A percentile compares a stretch with the other conserved stretches of the same genome.
Evolutionary conservation across 2,888 invertebrate species (phyloP).

Genomic region (Fragum fragum): DNA sequence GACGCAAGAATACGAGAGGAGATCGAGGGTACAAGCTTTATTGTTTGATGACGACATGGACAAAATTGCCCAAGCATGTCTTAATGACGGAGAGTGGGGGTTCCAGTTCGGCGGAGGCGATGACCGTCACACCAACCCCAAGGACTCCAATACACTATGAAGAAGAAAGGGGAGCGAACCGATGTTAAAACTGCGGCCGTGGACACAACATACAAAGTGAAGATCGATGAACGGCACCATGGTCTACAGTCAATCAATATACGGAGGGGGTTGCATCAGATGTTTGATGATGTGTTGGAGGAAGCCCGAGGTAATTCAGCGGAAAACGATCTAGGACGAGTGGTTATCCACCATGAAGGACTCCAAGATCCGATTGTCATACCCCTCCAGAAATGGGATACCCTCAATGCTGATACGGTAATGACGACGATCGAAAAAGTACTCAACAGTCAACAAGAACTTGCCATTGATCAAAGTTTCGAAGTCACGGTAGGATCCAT

Average conservation of each 20-base stretch:
- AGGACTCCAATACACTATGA: too few relatives aligned
- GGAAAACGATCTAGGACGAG: constrained; percentile 35
- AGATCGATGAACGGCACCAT: constrained; percentile 7
- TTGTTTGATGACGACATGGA: too few relatives aligned
- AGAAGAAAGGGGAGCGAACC: too few relatives aligned
- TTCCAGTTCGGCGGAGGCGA: too few relatives aligned
- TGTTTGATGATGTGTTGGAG: constrained; percentile 2
- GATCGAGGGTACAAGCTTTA: too few relatives aligned
- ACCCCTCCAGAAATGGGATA: constrained; percentile 52
- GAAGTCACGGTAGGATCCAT: constrained; percentile 41
- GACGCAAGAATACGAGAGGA: too few relatives aligned
- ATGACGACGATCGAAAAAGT: constrained; percentile 46
- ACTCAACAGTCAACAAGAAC: constrained; percentile 55
- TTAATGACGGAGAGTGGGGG: too few relatives aligned
- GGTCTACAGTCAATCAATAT: not conserved
- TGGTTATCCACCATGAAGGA: constrained; percentile 46
- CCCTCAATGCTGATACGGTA: constrained; percentile 16
- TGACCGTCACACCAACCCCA: too few relatives aligned
- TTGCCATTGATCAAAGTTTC: constrained; percentile 47
- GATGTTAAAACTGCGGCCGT: too few relatives aligned
- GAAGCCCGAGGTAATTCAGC: constrained; percentile 16
- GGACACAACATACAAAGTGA: not conserved
- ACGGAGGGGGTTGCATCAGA: not conserved
- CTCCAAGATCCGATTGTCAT: constrained; percentile 56
- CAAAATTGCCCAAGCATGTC: too few relatives aligned